These are phyloP conservation scores for Henicopernis longicauda DNA, from an alignment of 2,113 vertebrate species.

Conservation along the genomic window DNA sequence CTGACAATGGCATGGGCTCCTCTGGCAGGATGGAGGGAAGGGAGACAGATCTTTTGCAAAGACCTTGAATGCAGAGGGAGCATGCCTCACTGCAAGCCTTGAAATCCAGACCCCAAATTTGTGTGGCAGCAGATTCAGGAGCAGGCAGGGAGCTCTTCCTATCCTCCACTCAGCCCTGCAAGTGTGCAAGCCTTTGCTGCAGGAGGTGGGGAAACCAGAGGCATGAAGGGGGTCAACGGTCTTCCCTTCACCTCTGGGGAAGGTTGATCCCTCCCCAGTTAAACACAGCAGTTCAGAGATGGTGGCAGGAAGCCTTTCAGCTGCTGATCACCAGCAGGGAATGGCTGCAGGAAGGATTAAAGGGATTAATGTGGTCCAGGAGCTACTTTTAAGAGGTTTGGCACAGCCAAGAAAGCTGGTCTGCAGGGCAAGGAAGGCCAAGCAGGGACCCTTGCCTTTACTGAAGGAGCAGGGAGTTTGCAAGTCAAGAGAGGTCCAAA, in stretches of 20 bases:
- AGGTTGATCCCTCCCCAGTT: neutral
- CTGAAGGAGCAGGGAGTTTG: neutral
- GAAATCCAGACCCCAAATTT: neutral
- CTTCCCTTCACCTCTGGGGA: neutral
- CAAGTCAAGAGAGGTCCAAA: neutral
- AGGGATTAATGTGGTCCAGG: neutral
- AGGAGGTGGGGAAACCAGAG: neutral
- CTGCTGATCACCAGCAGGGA: neutral
- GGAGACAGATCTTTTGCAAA: neutral
- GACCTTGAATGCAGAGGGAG: neutral
- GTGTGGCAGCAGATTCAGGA: neutral
- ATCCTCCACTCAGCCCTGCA: neutral
- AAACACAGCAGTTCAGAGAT: neutral
- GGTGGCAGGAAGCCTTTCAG: neutral
- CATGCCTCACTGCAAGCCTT: neutral
- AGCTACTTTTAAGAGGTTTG: neutral
- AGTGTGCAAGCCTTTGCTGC: neutral
- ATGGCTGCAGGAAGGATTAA: neutral
- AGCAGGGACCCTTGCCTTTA: neutral
- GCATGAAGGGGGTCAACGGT: rapidly evolving
- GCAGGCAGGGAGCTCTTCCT: neutral
- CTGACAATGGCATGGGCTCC: rapidly evolving
- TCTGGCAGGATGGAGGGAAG: neutral
- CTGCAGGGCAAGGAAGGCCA: neutral
- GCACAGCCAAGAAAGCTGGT: neutral